Percentiles rank a stretch among this genome's conserved stretches.
Evolutionary conservation across 2,888 invertebrate genomes (phyloP).

Genomic region (Volucella bombylans): DNA sequence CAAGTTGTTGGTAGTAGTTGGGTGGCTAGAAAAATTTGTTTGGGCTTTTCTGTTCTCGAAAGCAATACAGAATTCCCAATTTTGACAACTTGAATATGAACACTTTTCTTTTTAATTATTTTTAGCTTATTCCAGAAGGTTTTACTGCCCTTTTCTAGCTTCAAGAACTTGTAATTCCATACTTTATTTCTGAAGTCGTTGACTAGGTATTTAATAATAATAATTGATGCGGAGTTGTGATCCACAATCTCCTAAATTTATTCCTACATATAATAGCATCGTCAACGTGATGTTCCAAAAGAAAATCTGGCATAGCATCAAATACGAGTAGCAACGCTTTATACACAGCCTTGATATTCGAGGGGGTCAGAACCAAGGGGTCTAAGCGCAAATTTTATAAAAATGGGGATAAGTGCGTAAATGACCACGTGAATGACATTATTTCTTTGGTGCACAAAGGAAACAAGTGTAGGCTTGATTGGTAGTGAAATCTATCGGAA

Average conservation of each 20-base stretch:
- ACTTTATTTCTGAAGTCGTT: not conserved
- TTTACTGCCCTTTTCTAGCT: not conserved
- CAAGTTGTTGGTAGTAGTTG: not conserved
- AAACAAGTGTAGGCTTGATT: too few relatives aligned
- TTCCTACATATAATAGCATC: too few relatives aligned
- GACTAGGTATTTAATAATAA: not conserved
- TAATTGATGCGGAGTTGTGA: not conserved
- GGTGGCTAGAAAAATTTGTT: not conserved
- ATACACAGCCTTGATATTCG: too few relatives aligned
- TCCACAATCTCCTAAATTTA: not conserved
- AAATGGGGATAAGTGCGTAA: too few relatives aligned
- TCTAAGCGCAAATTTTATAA: too few relatives aligned
- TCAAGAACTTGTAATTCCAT: not conserved
- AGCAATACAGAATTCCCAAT: not conserved
- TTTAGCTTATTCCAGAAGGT: slow-evolving; percentile 5
- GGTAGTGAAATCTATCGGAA: too few relatives aligned
- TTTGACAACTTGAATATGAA: not conserved
- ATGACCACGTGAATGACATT: too few relatives aligned
- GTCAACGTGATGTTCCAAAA: too few relatives aligned
- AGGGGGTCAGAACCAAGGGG: too few relatives aligned
- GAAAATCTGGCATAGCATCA: too few relatives aligned
- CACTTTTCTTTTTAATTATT: not conserved
- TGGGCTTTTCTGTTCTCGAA: not conserved
- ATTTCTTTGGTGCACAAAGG: too few relatives aligned
- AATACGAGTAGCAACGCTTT: too few relatives aligned